Evolutionary conservation across 1,140 invertebrate genomes (phyloP).

Genomic region (Penaeus indicus): DNA sequence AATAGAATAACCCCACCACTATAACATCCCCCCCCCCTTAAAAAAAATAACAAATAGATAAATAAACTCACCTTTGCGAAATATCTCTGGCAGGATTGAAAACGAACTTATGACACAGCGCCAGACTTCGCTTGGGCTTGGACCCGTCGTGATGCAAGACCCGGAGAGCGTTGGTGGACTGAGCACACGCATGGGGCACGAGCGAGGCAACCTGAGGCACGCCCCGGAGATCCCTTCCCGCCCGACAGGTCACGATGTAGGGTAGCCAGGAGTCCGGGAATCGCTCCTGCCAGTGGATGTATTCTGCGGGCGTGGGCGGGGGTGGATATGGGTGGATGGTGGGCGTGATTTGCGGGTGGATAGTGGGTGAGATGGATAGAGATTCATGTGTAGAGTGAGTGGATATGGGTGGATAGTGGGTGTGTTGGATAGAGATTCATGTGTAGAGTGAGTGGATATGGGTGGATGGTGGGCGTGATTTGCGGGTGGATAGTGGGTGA

Average conservation of each 20-base stretch:
- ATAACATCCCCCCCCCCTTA: too few relatives aligned
- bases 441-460: too few relatives aligned
- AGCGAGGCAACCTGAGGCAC: slow-evolving; percentile 25
- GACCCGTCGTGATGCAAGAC: background rate
- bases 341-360: too few relatives aligned
- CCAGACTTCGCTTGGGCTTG: slow-evolving; percentile 26
- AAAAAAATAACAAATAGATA: too few relatives aligned
- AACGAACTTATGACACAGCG: slow-evolving; percentile 51
- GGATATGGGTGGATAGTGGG: too few relatives aligned
- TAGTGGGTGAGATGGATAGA: too few relatives aligned
- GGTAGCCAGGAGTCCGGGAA: slow-evolving; percentile 23
- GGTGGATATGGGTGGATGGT: too few relatives aligned
- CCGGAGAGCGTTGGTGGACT: slow-evolving; percentile 38
- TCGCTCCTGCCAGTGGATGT: slow-evolving; percentile 41
- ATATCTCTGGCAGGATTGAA: slow-evolving; percentile 42
- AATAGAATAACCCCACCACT: too few relatives aligned
- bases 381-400: too few relatives aligned
- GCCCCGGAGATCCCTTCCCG: background rate
- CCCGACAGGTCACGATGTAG: slow-evolving; percentile 32
- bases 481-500: too few relatives aligned
- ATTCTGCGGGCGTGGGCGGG: background rate
- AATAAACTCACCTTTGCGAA: slow-evolving; percentile 29
- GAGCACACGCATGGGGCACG: slow-evolving; percentile 4
- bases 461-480: too few relatives aligned
- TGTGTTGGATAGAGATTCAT: too few relatives aligned